A percentile compares a stretch with the other conserved stretches of the same genome.
phyloP scores from a whole-genome alignment of 2,797 vertebrate genomes.

The Sciurus carolinensis region DNA sequence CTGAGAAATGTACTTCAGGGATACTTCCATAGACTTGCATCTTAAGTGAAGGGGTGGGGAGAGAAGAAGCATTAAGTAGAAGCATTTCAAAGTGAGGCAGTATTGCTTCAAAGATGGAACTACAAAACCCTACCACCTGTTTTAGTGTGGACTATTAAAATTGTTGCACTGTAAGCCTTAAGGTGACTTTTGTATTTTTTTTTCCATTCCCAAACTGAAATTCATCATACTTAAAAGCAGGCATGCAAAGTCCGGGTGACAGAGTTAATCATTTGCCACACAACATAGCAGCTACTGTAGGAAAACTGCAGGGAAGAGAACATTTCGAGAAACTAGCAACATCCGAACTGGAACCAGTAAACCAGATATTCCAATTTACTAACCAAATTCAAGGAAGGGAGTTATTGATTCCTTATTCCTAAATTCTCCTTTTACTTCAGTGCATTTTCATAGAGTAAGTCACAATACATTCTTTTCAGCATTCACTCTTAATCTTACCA shows the following conservation, averaged over 20 bases:
- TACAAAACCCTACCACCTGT: conserved; percentile 22
- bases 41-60: background rate
- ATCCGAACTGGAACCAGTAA: conserved; percentile 29
- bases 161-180: conserved; percentile 52
- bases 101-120: conserved; percentile 24
- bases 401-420: background rate
- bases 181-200: conserved; percentile 74
- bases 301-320: conserved; percentile 23
- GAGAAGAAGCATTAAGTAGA: conserved; percentile 31
- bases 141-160: conserved; percentile 83
- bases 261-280: conserved; percentile 80
- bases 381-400: conserved; percentile 46
- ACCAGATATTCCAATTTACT: conserved; percentile 1
- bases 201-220: conserved; percentile 61
- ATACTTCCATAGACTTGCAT: conserved; percentile 5
- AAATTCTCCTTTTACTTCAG: background rate
- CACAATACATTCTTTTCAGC: background rate
- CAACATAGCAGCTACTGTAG: background rate
- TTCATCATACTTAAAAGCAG: conserved; percentile 59
- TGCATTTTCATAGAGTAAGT: background rate
- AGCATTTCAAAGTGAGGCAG: conserved; percentile 26
- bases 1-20: conserved; percentile 74
- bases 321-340: conserved; percentile 59
- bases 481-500: background rate
- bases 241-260: conserved; percentile 56